Conservation (phyloP, 2,888 invertebrate species). For the Acronicta alni region DNA sequence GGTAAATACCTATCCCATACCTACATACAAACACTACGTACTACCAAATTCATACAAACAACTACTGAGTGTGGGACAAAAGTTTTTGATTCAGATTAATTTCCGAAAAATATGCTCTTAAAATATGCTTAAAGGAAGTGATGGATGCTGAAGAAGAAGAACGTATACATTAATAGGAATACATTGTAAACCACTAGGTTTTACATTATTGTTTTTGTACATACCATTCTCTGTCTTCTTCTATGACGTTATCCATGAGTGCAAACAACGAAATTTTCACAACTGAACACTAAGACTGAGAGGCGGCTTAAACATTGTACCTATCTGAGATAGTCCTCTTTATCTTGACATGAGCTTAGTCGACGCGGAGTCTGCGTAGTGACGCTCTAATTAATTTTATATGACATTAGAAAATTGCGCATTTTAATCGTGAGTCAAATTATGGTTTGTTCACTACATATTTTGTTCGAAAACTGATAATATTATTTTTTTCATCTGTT, state of each 20-base stretch:
- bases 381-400: constrained; percentile 26
- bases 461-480: constrained; percentile 14
- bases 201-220: constrained; percentile 22
- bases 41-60: too few relatives aligned
- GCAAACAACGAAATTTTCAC: constrained; percentile 33
- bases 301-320: constrained; percentile 35
- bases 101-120: too few relatives aligned
- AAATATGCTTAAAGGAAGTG: too few relatives aligned
- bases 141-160: too few relatives aligned
- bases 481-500: background rate
- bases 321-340: constrained; percentile 55
- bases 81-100: too few relatives aligned
- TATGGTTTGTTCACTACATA: constrained; percentile 10
- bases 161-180: too few relatives aligned
- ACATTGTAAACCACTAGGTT: too few relatives aligned
- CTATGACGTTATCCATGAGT: constrained; percentile 72
- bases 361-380: constrained; percentile 14
- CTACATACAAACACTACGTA: too few relatives aligned
- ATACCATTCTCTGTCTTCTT: constrained; percentile 72
- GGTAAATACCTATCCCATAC: too few relatives aligned
- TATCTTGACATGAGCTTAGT: constrained; percentile 57
- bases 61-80: too few relatives aligned
- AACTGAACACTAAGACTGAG: constrained; percentile 45
- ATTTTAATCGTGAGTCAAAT: constrained; percentile 21
- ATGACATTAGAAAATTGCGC: constrained; percentile 15